Percentiles rank a stretch among this genome's conserved stretches.
Evolutionary conservation across 2,888 invertebrate species (phyloP).

Genomic region (Protula sp.): DNA sequence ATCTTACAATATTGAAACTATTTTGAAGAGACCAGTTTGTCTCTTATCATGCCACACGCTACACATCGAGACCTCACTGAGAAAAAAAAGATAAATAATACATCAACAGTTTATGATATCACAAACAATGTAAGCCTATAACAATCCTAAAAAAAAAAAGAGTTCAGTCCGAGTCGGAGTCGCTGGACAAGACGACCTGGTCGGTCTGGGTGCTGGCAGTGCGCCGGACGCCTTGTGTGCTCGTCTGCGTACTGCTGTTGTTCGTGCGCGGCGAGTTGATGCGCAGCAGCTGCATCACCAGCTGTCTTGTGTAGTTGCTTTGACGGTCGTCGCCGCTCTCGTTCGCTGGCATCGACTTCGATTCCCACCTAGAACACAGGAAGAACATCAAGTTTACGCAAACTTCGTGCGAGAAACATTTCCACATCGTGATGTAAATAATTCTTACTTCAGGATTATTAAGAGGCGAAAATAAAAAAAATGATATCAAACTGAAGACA

Average conservation of each 20-base stretch:
- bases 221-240: conserved; percentile 20
- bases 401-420: background rate
- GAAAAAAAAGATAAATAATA: too few species aligned
- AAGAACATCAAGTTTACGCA: background rate
- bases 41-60: too few species aligned
- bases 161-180: background rate
- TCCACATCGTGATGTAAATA: too few species aligned
- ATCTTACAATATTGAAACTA: too few species aligned
- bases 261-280: conserved; percentile 22
- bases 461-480: too few species aligned
- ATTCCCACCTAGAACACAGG: background rate
- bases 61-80: too few species aligned
- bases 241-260: conserved; percentile 38
- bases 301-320: background rate
- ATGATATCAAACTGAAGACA: too few species aligned
- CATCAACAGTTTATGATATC: too few species aligned
- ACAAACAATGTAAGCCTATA: too few species aligned
- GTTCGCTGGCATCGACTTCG: background rate
- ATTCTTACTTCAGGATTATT: too few species aligned
- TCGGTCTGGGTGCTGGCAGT: conserved; percentile 25
- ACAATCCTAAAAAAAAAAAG: too few species aligned
- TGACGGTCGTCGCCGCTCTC: background rate
- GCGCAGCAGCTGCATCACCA: conserved; percentile 22
- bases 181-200: background rate
- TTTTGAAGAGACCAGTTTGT: too few species aligned